These are phyloP conservation scores for Galemys pyrenaicus DNA, from an alignment of 2,113 vertebrate species.

Conservation along the genomic window DNA sequence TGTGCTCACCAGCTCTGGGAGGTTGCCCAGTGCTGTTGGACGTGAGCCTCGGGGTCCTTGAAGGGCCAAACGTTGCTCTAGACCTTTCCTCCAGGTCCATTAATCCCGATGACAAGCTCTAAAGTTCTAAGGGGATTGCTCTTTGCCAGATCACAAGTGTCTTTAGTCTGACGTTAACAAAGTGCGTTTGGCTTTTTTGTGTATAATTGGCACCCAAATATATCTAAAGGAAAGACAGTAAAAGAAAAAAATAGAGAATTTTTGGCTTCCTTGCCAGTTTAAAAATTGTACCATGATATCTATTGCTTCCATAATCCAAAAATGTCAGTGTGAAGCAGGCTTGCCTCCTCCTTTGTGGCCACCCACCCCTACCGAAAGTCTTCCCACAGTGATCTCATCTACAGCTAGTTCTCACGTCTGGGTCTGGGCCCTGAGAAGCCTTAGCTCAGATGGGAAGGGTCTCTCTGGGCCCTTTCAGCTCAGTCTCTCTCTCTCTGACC, in stretches of 20 bases:
- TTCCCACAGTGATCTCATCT: background rate
- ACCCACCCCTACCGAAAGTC: background rate
- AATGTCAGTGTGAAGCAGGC: background rate
- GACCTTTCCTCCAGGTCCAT: slow-evolving; percentile 62
- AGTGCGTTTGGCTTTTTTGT: slow-evolving; percentile 65
- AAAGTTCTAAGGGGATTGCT: slow-evolving; percentile 59
- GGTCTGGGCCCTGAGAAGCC: background rate
- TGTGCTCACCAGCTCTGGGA: slow-evolving; percentile 67
- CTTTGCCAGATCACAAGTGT: slow-evolving; percentile 74
- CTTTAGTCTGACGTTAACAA: slow-evolving; percentile 76
- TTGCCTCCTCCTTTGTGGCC: background rate
- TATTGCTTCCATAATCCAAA: slow-evolving; percentile 32
- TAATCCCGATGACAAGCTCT: slow-evolving; percentile 75
- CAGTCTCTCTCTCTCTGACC: background rate
- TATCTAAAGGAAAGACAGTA: slow-evolving; percentile 56
- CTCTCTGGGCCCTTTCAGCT: background rate
- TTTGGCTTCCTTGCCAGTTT: slow-evolving; percentile 59
- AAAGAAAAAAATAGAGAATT: background rate
- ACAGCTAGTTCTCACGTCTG: background rate
- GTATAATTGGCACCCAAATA: slow-evolving; percentile 75
- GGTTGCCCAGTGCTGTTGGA: slow-evolving; percentile 51
- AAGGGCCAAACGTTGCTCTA: slow-evolving; percentile 45
- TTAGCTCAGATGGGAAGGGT: background rate
- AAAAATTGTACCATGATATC: slow-evolving; percentile 50
- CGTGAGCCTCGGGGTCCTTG: slow-evolving; percentile 55